Evolutionary conservation across 2,797 vertebrate genomes (phyloP).

Genomic region (Myripristis jacobus): DNA sequence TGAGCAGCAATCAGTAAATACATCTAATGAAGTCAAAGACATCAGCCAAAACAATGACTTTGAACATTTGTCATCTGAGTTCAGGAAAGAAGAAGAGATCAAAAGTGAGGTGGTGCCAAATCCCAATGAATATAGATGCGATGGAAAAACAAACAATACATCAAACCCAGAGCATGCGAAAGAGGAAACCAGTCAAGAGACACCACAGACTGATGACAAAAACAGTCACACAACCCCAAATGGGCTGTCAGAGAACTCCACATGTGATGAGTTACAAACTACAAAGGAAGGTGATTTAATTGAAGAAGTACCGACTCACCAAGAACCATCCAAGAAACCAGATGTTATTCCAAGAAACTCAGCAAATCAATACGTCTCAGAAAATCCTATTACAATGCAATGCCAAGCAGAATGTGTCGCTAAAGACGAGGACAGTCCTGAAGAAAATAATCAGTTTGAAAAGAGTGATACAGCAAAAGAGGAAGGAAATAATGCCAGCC

Average conservation of each 20-base stretch:
- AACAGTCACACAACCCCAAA: conserved; percentile 9
- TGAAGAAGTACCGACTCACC: conserved; percentile 23
- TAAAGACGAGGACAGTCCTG: conserved; percentile 3
- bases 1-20: conserved; percentile 22
- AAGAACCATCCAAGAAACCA: conserved; percentile 20
- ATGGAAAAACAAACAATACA: background rate
- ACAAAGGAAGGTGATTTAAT: conserved; percentile 26
- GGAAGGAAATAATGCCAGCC: conserved; percentile 20
- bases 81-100: conserved; percentile 14
- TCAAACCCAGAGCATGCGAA: conserved; percentile 5
- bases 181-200: conserved; percentile 31
- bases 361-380: conserved; percentile 19
- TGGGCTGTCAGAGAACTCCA: background rate
- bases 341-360: conserved; percentile 21
- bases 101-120: conserved; percentile 36
- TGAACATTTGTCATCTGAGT: conserved; percentile 23
- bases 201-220: conserved; percentile 12
- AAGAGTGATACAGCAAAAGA: conserved; percentile 19
- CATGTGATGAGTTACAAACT: conserved; percentile 33
- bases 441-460: conserved; percentile 24
- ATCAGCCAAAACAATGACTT: background rate
- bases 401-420: conserved; percentile 12
- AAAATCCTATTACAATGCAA: background rate
- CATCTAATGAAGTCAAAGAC: conserved; percentile 10
- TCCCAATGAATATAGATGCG: conserved; percentile 27